These are phyloP conservation scores for Trypoxylon attenuatum DNA, from an alignment of 2,888 invertebrate species.

Conservation along the genomic window DNA sequence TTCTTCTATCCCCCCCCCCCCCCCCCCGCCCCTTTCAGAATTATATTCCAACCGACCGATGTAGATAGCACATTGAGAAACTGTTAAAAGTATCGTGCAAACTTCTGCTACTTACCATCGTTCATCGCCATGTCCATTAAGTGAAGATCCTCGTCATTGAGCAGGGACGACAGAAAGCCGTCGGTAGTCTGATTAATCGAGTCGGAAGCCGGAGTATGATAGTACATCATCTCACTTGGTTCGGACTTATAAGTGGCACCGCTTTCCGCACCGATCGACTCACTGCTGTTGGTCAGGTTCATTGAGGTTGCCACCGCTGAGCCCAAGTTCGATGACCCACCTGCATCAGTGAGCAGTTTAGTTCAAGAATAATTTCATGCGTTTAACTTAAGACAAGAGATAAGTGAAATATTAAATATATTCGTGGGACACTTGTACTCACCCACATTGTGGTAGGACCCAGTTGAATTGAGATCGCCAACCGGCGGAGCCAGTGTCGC, in stretches of 20 bases:
- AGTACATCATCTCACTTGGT: conserved; percentile 86
- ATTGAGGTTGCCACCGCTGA: conserved; percentile 86
- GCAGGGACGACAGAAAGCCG: conserved; percentile 90
- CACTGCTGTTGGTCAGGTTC: conserved; percentile 85
- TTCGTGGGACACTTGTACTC: conserved; percentile 36
- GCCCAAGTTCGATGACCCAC: conserved; percentile 79
- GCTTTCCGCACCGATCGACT: conserved; percentile 79
- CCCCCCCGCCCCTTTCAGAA: not conserved
- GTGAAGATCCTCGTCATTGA: conserved; percentile 92
- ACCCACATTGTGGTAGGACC: conserved; percentile 75
- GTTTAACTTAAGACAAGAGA: not conserved
- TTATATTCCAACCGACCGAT: not conserved
- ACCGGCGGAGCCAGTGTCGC: conserved; percentile 80
- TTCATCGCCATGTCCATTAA: conserved; percentile 95
- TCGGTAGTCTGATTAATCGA: conserved; percentile 86
- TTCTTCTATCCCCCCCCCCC: no score
- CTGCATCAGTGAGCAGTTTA: conserved; percentile 66
- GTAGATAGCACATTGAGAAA: no score
- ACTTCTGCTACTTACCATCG: conserved; percentile 81
- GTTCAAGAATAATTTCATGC: conserved; percentile 40
- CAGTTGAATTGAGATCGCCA: conserved; percentile 78
- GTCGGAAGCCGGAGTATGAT: conserved; percentile 78
- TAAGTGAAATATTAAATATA: not conserved
- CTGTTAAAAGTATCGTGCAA: not conserved
- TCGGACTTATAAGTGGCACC: conserved; percentile 82